phyloP scores from a whole-genome alignment of 2,888 invertebrate genomes.

The Bhutanitis thaidina region DNA sequence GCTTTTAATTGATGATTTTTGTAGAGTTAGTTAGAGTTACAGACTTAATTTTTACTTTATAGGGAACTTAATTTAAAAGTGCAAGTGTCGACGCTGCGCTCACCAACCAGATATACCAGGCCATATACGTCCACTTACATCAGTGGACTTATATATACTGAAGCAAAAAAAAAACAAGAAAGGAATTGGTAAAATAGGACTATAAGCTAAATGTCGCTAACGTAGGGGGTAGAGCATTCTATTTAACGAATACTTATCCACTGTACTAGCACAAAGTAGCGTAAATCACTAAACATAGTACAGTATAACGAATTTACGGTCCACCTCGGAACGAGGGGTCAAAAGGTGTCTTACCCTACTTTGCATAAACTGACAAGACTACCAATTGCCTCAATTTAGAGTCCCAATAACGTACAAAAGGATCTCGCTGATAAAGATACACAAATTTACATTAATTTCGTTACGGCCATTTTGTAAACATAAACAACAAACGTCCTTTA shows the following conservation, averaged over 20 bases:
- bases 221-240: not conserved
- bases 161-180: too few relatives aligned
- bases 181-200: too few relatives aligned
- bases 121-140: too few relatives aligned
- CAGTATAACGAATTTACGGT: slow-evolving; percentile 31
- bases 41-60: too few relatives aligned
- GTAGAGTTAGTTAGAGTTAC: too few relatives aligned
- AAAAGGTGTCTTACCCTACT: slow-evolving; percentile 35
- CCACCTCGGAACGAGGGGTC: slow-evolving; percentile 29
- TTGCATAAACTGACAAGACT: slow-evolving; percentile 38
- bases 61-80: too few relatives aligned
- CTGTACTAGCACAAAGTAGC: slow-evolving; percentile 7
- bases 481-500: too few relatives aligned
- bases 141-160: too few relatives aligned
- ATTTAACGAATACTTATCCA: slow-evolving; percentile 14
- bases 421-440: slow-evolving; percentile 19
- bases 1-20: too few relatives aligned
- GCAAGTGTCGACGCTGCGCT: too few relatives aligned
- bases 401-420: slow-evolving; percentile 30
- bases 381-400: slow-evolving; percentile 34
- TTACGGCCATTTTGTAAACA: not conserved
- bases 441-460: slow-evolving; percentile 11
- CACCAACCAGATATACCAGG: too few relatives aligned
- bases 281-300: slow-evolving; percentile 31
- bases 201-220: slow-evolving; percentile 1